Percentiles rank a stretch among this genome's conserved stretches.
phyloP scores from a whole-genome alignment of 2,113 vertebrate species.

The Mugil cephalus region DNA sequence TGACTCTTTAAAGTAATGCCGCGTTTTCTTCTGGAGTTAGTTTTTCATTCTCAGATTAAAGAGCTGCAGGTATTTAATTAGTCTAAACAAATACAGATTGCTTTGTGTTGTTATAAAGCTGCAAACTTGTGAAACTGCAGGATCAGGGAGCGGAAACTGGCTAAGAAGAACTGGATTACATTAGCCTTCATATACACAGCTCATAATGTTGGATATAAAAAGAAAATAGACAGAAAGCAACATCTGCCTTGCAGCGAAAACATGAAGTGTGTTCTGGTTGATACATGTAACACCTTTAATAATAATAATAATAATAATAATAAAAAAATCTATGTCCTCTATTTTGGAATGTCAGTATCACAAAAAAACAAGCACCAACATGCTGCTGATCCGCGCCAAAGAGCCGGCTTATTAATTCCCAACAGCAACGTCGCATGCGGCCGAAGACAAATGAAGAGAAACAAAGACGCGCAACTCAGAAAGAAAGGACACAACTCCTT shows the following conservation, averaged over 20 bases:
- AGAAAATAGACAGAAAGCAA: too few relatives aligned
- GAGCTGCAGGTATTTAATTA: slow-evolving; percentile 17
- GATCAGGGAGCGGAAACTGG: not conserved
- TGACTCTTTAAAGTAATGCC: slow-evolving; percentile 1
- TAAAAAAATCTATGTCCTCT: not conserved
- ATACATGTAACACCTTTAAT: slow-evolving; percentile 15
- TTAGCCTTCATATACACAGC: not conserved
- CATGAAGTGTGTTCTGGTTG: too few relatives aligned
- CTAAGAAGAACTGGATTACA: not conserved
- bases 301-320: too few relatives aligned
- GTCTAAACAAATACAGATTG: not conserved
- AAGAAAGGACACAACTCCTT: slow-evolving; percentile 35
- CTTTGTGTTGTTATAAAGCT: not conserved
- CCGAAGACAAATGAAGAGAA: slow-evolving; percentile 3
- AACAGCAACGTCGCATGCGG: slow-evolving; percentile 46
- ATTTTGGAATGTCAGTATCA: not conserved
- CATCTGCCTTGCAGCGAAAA: too few relatives aligned
- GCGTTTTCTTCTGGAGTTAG: slow-evolving; percentile 5
- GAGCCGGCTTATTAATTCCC: not conserved
- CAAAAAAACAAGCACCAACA: slow-evolving; percentile 2
- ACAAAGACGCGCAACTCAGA: slow-evolving; percentile 16
- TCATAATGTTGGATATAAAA: not conserved
- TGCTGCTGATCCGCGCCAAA: slow-evolving; percentile 45
- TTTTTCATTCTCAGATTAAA: slow-evolving; percentile 15
- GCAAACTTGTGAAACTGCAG: not conserved